phyloP scores from a whole-genome alignment of 2,888 invertebrate genomes.

The Pherbina coryleti region DNA sequence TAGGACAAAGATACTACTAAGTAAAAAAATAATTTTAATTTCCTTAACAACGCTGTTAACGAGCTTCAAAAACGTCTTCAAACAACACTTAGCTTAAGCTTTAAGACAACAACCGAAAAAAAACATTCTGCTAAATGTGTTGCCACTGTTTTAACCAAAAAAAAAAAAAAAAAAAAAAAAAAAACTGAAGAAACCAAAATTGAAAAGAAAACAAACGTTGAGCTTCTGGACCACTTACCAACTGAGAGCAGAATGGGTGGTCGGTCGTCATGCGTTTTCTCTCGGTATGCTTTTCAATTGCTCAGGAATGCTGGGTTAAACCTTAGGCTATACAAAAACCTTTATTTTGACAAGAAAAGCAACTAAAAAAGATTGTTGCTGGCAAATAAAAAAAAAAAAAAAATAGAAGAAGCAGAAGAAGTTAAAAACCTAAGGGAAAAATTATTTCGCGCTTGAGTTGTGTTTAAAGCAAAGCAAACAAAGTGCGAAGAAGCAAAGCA shows the following conservation, averaged over 20 bases:
- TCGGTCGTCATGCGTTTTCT: neutral
- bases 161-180: conserved; percentile 2
- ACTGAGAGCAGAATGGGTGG: too few species aligned
- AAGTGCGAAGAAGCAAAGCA: conserved; percentile 1
- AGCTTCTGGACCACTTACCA: too few species aligned
- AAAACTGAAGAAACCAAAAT: neutral
- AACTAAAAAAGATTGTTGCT: conserved; percentile 5
- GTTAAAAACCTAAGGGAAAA: conserved; percentile 28
- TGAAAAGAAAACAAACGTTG: too few species aligned
- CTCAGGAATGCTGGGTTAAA: neutral
- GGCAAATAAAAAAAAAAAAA: neutral
- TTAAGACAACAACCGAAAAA: neutral
- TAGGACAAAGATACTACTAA: too few species aligned
- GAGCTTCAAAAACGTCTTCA: too few species aligned
- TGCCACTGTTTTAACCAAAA: neutral
- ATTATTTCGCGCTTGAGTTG: conserved; percentile 36
- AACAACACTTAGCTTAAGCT: too few species aligned
- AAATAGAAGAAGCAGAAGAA: neutral
- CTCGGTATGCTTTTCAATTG: neutral
- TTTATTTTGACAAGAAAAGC: neutral
- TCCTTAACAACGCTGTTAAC: too few species aligned
- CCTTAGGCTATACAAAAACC: too few species aligned
- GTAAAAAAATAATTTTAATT: too few species aligned
- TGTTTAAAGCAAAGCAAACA: conserved; percentile 29
- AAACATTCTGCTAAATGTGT: too few species aligned